Evolutionary conservation across 2,797 vertebrate genomes (phyloP).

Genomic region (Eurystomus glaucurus): DNA sequence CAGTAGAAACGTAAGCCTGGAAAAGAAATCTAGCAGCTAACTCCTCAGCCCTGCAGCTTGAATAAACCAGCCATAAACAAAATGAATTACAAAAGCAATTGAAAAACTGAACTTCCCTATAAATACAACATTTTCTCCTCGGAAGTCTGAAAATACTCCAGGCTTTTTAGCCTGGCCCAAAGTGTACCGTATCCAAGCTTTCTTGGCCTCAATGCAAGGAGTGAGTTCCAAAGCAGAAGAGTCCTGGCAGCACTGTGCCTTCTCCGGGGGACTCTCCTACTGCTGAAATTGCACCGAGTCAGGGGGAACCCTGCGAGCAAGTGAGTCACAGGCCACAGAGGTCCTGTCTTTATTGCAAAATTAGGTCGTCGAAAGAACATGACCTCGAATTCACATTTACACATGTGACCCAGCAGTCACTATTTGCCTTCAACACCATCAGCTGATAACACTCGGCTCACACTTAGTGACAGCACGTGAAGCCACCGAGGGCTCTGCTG

Average conservation of each 20-base stretch:
- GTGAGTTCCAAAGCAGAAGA: neutral
- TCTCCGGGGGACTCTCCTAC: rapidly evolving
- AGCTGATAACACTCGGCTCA: rapidly evolving
- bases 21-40: conserved; percentile 31
- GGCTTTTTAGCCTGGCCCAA: conserved; percentile 16
- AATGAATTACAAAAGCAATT: neutral
- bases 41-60: neutral
- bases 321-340: rapidly evolving
- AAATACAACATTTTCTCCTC: neutral
- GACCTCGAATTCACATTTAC: neutral
- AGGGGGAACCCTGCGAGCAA: rapidly evolving
- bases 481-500: neutral
- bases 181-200: neutral
- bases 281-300: rapidly evolving
- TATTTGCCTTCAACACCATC: rapidly evolving
- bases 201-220: neutral
- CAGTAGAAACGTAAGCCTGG: conserved; percentile 34
- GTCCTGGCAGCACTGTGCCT: rapidly evolving
- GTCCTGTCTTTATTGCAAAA: neutral
- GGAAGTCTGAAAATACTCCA: conserved; percentile 10
- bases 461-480: rapidly evolving
- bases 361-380: rapidly evolving
- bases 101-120: neutral
- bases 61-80: neutral
- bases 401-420: neutral